Conservation (phyloP, 2,888 invertebrate species). For the Scaptomyza tumidula region DNA sequence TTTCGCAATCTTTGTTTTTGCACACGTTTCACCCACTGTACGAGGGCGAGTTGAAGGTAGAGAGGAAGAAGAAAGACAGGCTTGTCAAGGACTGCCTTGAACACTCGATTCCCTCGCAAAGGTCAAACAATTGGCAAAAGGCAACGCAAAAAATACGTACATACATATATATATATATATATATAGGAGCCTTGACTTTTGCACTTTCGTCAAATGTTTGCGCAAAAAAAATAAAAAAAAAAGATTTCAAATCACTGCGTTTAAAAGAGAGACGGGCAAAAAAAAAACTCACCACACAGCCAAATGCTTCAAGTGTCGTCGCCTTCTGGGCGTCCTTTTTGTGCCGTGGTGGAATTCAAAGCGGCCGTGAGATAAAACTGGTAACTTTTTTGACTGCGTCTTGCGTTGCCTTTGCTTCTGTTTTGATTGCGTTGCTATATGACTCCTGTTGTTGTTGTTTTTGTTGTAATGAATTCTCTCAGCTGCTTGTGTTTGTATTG, state of each 20-base stretch:
- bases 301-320: constrained; percentile 58
- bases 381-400: constrained; percentile 56
- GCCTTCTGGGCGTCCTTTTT: constrained; percentile 58
- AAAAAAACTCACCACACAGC: constrained; percentile 62
- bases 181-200: constrained; percentile 72
- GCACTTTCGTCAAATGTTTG: constrained; percentile 69
- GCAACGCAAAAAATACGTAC: constrained; percentile 18
- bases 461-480: constrained; percentile 37
- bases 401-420: constrained; percentile 43
- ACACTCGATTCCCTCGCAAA: constrained; percentile 59
- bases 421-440: constrained; percentile 61
- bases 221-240: constrained; percentile 22
- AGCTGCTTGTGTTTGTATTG: constrained; percentile 58
- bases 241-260: constrained; percentile 15
- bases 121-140: constrained; percentile 58
- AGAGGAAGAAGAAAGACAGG: constrained; percentile 25
- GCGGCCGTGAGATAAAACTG: constrained; percentile 54
- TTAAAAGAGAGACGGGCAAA: constrained; percentile 13
- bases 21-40: constrained; percentile 46
- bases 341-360: constrained; percentile 38
- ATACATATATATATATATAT: background rate
- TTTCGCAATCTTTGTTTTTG: constrained; percentile 12
- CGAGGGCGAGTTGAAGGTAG: background rate
- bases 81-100: constrained; percentile 52
- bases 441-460: constrained; percentile 26